A percentile compares a stretch with the other conserved stretches of the same genome.
These are phyloP conservation scores for Perca fluviatilis DNA, from an alignment of 2,113 vertebrate species.

Conservation along the genomic window DNA sequence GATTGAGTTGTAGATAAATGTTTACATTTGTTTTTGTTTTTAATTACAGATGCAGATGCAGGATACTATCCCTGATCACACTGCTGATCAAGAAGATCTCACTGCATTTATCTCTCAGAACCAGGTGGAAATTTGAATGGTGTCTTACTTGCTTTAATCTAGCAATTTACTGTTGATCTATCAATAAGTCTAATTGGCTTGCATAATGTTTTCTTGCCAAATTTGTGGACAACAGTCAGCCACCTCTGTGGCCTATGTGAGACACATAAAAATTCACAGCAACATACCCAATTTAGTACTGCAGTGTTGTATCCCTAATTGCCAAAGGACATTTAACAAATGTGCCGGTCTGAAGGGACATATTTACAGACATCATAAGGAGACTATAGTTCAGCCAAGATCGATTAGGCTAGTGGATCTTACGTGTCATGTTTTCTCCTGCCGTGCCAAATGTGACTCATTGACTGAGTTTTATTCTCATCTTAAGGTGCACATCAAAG, in stretches of 20 bases:
- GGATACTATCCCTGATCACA: too few species aligned
- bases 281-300: neutral
- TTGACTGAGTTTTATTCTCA: constrained; percentile 20
- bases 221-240: constrained; percentile 1
- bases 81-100: too few species aligned
- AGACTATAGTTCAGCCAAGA: neutral
- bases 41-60: too few species aligned
- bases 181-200: neutral
- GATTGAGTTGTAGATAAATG: too few species aligned
- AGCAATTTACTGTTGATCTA: too few species aligned
- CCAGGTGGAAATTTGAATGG: too few species aligned
- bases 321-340: constrained; percentile 10
- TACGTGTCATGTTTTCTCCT: constrained; percentile 3
- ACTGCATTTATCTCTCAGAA: too few species aligned
- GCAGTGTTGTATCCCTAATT: neutral
- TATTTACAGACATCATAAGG: neutral
- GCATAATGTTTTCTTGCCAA: constrained; percentile 1
- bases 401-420: neutral
- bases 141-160: too few species aligned
- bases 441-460: constrained; percentile 1
- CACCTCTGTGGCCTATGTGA: neutral
- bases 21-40: too few species aligned
- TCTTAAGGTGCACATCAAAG: constrained; percentile 23
- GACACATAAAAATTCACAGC: neutral
- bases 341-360: neutral